Conservation (phyloP, 2,113 vertebrate genomes). For the Nesoenas mayeri region DNA sequence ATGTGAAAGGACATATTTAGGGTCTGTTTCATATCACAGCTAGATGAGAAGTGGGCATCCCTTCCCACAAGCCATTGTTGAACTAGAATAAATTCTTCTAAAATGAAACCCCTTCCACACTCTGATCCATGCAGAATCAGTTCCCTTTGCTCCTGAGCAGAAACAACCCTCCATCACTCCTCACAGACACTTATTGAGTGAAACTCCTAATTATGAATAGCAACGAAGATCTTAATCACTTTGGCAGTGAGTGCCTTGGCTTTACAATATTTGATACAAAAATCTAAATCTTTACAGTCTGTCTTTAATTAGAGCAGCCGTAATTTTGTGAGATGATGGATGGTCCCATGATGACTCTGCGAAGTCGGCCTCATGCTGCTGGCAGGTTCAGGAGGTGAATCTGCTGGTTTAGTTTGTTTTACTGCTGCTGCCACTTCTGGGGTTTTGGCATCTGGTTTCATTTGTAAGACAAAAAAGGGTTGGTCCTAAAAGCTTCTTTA, state of each 20-base stretch:
- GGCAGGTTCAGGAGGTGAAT: not conserved
- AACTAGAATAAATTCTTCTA: not conserved
- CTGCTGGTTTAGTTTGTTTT: not conserved
- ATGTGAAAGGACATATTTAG: not conserved
- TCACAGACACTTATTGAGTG: fast-evolving
- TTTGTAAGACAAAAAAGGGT: not conserved
- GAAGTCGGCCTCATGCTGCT: not conserved
- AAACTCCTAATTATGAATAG: not conserved
- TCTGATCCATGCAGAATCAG: not conserved
- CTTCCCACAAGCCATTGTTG: not conserved
- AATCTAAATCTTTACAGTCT: fast-evolving
- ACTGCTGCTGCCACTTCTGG: not conserved
- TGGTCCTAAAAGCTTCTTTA: not conserved
- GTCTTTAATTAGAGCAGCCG: not conserved
- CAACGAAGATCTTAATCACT: not conserved
- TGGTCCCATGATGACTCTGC: not conserved
- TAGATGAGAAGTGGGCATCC: not conserved
- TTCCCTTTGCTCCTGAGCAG: not conserved
- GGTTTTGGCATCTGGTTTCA: not conserved
- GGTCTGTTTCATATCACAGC: not conserved
- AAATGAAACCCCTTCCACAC: not conserved
- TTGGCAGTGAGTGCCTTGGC: not conserved
- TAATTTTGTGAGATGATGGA: not conserved
- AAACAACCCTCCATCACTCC: not conserved
- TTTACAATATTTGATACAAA: not conserved